Conservation (phyloP, 2,113 vertebrate genomes). For the Hirundichthys speculiger region DNA sequence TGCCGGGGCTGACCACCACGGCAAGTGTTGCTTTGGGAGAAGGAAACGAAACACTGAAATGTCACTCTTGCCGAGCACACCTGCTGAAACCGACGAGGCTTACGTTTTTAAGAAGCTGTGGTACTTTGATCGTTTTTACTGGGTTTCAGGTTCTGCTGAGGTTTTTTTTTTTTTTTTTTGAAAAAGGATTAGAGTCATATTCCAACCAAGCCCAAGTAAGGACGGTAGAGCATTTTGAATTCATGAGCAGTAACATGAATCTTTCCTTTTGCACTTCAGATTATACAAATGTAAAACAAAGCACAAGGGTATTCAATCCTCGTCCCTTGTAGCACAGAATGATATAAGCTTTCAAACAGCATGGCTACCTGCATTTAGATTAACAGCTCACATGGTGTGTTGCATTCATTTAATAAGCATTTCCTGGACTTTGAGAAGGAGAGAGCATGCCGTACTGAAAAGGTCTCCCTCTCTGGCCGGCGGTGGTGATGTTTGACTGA, state of each 20-base stretch:
- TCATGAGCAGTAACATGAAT: slow-evolving; percentile 14
- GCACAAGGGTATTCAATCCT: slow-evolving; percentile 3
- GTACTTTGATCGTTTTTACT: slow-evolving; percentile 36
- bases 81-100: slow-evolving; percentile 30
- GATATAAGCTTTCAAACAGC: not conserved
- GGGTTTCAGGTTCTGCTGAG: slow-evolving; percentile 34
- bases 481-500: slow-evolving; percentile 41
- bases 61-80: slow-evolving; percentile 23
- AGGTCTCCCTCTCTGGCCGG: not conserved
- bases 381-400: too few relatives aligned
- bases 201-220: slow-evolving; percentile 26
- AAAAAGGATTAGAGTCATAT: slow-evolving; percentile 57
- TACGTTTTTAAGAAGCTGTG: slow-evolving; percentile 36
- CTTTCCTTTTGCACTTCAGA: slow-evolving; percentile 1
- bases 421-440: too few relatives aligned
- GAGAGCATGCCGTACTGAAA: too few relatives aligned
- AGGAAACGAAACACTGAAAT: slow-evolving; percentile 6
- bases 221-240: slow-evolving; percentile 17
- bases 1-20: slow-evolving; percentile 44
- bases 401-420: too few relatives aligned
- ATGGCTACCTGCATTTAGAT: too few relatives aligned
- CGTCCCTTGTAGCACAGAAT: not conserved
- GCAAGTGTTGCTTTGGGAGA: slow-evolving; percentile 10
- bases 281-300: too few relatives aligned
- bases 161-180: slow-evolving; percentile 33